Evolutionary conservation across 1,140 invertebrate genomes (phyloP).

Genomic region (Patella vulgata): DNA sequence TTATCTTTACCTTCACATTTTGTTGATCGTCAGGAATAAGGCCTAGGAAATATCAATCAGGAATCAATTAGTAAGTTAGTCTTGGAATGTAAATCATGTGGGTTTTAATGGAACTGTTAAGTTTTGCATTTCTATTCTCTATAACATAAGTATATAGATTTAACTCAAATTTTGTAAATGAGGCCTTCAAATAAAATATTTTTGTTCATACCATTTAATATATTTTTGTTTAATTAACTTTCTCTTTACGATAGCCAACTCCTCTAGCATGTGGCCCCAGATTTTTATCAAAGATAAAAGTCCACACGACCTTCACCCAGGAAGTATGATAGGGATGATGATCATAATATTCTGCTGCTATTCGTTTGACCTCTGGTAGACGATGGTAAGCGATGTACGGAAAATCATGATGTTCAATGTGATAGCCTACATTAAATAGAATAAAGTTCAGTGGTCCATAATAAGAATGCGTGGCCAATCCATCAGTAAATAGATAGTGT

Average conservation of each 20-base stretch:
- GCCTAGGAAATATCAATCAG: no score
- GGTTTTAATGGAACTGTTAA: no score
- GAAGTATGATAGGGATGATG: constrained; percentile 91
- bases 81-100: no score
- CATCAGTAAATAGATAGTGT: constrained; percentile 97
- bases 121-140: no score
- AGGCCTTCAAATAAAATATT: no score
- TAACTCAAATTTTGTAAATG: no score
- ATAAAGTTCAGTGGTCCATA: constrained; percentile 96
- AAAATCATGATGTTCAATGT: constrained; percentile 69
- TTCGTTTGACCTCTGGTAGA: constrained; percentile 73
- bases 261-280: constrained; percentile 60
- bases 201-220: no score
- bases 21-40: no score
- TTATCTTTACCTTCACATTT: no score
- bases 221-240: no score
- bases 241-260: constrained; percentile 38
- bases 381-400: constrained; percentile 62
- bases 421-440: constrained; percentile 94
- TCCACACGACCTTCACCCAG: constrained; percentile 77
- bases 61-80: no score
- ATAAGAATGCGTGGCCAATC: constrained; percentile 97
- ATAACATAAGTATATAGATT: no score
- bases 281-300: constrained; percentile 60
- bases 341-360: constrained; percentile 96